A percentile compares a stretch with the other conserved stretches of the same genome.
phyloP scores from a whole-genome alignment of 2,113 vertebrate genomes.

The Microcebus ravelobensis region DNA sequence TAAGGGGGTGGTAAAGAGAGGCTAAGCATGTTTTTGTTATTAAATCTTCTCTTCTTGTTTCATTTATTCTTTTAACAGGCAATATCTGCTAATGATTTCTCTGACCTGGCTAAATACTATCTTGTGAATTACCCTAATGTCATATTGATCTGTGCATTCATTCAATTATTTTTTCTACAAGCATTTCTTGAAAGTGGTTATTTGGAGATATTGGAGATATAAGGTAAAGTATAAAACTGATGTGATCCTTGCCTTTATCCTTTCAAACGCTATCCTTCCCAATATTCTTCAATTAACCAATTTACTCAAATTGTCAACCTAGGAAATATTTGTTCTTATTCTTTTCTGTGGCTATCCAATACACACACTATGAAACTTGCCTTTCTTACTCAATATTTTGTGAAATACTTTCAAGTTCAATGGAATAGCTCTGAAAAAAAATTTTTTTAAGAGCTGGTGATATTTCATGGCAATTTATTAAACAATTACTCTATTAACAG shows the following conservation, averaged over 20 bases:
- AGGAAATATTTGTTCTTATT: background rate
- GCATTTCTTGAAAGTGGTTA: background rate
- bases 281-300: background rate
- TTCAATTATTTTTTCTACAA: background rate
- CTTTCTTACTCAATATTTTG: background rate
- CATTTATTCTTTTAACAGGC: background rate
- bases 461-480: background rate
- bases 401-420: background rate
- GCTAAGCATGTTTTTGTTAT: background rate
- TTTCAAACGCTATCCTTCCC: background rate
- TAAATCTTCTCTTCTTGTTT: background rate
- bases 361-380: background rate
- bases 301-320: background rate
- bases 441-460: background rate
- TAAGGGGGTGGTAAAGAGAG: background rate
- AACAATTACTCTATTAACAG: background rate
- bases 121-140: background rate
- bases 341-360: background rate
- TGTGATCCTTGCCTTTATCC: background rate
- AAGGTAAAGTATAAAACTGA: background rate
- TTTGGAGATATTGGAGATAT: background rate
- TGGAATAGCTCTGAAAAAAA: background rate
- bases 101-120: background rate
- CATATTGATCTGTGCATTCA: background rate
- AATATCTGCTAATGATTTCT: background rate